phyloP scores from a whole-genome alignment of 2,797 vertebrate genomes.

The Tolypeutes matacus region DNA sequence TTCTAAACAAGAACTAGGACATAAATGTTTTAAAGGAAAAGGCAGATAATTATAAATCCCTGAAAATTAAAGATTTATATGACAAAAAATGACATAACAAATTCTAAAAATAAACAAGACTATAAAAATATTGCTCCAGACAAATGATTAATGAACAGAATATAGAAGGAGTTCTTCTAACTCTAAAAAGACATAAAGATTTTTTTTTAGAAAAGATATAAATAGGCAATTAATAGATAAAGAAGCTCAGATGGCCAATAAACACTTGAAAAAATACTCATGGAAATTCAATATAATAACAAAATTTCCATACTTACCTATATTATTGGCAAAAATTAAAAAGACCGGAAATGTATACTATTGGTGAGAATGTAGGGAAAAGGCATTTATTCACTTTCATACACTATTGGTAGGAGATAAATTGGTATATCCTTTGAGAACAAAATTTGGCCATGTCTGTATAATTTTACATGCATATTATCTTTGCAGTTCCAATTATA shows the following conservation, averaged over 20 bases:
- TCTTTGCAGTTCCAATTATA: neutral
- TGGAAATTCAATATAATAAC: neutral
- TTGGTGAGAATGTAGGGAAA: neutral
- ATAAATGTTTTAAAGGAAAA: neutral
- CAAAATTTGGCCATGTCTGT: neutral
- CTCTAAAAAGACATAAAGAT: neutral
- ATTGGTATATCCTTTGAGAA: neutral
- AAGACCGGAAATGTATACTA: neutral
- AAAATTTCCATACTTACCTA: neutral
- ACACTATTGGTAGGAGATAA: neutral
- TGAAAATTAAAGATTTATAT: constrained; percentile 4
- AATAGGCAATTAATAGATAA: neutral
- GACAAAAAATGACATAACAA: neutral
- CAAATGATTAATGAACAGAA: neutral
- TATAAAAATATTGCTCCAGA: neutral
- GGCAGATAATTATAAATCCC: neutral
- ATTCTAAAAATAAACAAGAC: neutral
- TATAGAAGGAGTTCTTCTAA: neutral
- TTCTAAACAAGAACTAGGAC: neutral
- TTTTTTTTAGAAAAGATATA: neutral
- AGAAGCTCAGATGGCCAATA: neutral
- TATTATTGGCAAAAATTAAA: neutral
- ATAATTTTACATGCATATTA: neutral
- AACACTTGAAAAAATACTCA: neutral
- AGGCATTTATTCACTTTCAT: neutral